Base-by-base conservation (phyloP, 2,888 invertebrate species). In the Apodemia hepburni region DNA sequence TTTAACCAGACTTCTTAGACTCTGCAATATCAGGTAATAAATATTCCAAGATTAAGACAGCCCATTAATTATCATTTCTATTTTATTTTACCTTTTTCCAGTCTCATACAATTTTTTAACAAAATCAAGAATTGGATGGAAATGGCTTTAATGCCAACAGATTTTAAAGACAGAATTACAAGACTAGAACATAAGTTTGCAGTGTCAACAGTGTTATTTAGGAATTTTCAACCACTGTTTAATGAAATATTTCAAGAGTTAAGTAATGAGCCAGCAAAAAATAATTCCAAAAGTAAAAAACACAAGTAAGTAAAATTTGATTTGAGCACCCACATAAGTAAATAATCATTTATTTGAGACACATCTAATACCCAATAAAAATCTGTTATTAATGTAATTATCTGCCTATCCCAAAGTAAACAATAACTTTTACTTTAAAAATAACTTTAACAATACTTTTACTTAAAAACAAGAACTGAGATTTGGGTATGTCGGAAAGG, bases 111-210 rank as follows among this genome's bases (percentile, higher is more conserved):
- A 76, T 99, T 99, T 86, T 98, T 99, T 79, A 95, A 94, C 69
- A 98, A 98, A 91, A 98, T 98, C 76, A 96, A 97, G 79, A 96
- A 96, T 77, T 99, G 99, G 99, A 95, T 96, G 66, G 97, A 98
- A 75, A 98, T 99, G 98, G 96, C 97, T 1, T 95, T 95, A 69
- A 93, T 98, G 85, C 94, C 97, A 0, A 94, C 95, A 71, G 96
- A 96, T 64, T 97, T 98, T 79, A 93, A 95, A 66, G 93, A 94
- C 59, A 96, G 96, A 82, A 96, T 99, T 64, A 95, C 96, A 66
- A 93, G 95, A 66, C 85, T 99, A 64, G 97, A 99, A 77, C 93
- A 96, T 64, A 98, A 97, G 78, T 98, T 99, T 92, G 96, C 96
- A 60, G 98, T 99, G 1, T 97, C 98, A 1, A 96, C 96, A 72